Base-by-base conservation (phyloP, 2,113 vertebrate genomes). In the Dinomys branickii region DNA sequence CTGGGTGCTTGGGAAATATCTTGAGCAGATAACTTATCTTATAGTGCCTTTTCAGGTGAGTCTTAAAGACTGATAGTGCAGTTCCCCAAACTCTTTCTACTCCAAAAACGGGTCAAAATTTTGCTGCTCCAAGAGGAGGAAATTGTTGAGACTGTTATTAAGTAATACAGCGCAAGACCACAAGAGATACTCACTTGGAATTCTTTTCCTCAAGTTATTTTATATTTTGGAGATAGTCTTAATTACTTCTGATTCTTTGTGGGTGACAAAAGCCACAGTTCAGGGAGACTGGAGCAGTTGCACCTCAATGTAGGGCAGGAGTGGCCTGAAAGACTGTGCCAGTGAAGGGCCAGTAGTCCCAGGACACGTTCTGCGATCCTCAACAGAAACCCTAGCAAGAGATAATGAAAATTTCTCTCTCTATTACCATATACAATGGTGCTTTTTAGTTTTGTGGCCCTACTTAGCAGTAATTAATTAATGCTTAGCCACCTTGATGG, bases 391-490 rank as follows among this genome's bases (percentile, higher is more conserved):
- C 30, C 44, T 41, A 41, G 7, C 9, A 56, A 89, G 38, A 63
- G 88, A 85, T 41, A 47, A 63, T 63, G 28, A 96, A 95, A 50
- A 47, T 75, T 84, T 96, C 3, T 90, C 54, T 97, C 19, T 71
- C 82, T 22, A 54, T 20, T 58, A 17, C 83, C 52, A 73, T 28
- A 44, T 44, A 54, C 50, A 56, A 71, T 24, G 41, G 26, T 78
- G 75, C 3, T 73, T 91, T 91, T 95, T 85, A 94, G 54, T 38
- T 75, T 73, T 85, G n/a, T 75, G 71, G 81, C 41, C 85, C 71
- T 88, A 90, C 82, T 75, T 78, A 83, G 75, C 85, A 86, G 84
- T 81, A 71, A 54, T 71, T 92, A 94, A 96, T 88, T 67, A 85
- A 75, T 61, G 38, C 87, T 96, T 44, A 69, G 16, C 85, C 19